Base-by-base conservation (phyloP, 1,140 invertebrate species). In the Caerostris extrusa region DNA sequence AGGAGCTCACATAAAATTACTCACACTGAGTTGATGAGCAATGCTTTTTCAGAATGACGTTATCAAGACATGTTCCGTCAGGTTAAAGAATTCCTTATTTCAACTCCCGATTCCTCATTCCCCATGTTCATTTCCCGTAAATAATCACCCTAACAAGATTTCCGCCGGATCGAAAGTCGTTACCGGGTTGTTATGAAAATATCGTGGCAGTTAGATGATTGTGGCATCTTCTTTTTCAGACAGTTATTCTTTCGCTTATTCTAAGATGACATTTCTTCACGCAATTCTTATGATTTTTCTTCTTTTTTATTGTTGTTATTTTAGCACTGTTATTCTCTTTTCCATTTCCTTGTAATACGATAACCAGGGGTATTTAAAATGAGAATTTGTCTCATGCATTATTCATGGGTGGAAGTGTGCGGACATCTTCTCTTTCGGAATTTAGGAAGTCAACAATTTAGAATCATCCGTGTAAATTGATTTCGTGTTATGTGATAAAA, bases 401-500 rank as follows among this genome's bases (percentile, higher is more conserved):
- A 90, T 90, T 90, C 88, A 90, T 90, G 56, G 88, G 55, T n/a
- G 56, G 64, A 53, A 58, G 67, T 55, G 67, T 90, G 60, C 64
- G 67, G 88, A 57, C 88, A 90, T 67, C 88, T 56, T 90, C 77
- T 90, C 88, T 90, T 90, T 90, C 67, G 8, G 61, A 34, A 61
- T 61, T 77, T 56, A 71, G 67, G 53, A 71, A 55, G 64, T 67
- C 56, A 90, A 90, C 88, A 90, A 71, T 58, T 90, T 90, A 34
- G 88, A 57, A 77, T 58, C 67, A 19, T 34, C 55, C 88, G 57
- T 90, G 88, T 67, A 90, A 90, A 90, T 90, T 90, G 67, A 90
- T 90, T 90, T 90, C 67, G 57, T 71, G 88, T 77, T 77, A 77
- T 58, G 67, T 57, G 67, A 90, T 90, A 77, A 90, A 90, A 90